These are phyloP conservation scores for Sinohyriopsis cumingii DNA, from an alignment of 2,888 invertebrate genomes.

Conservation along the genomic window DNA sequence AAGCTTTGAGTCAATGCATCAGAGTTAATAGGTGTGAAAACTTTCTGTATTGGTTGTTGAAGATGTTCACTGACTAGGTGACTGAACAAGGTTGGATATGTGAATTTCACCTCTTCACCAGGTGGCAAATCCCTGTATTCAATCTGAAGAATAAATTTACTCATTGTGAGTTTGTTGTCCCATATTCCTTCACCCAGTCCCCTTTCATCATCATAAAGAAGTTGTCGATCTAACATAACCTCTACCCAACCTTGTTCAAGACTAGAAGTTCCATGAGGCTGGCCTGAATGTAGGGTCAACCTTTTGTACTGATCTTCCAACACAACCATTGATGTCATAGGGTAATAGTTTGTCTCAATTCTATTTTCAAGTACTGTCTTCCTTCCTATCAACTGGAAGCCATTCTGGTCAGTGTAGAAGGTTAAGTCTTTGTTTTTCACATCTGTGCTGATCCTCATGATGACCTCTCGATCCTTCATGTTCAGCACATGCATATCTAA, in stretches of 20 bases:
- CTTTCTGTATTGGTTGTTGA: constrained; percentile 49
- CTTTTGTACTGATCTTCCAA: constrained; percentile 59
- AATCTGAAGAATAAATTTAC: constrained; percentile 57
- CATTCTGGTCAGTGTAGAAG: constrained; percentile 70
- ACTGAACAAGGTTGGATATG: constrained; percentile 52
- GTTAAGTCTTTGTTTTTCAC: constrained; percentile 45
- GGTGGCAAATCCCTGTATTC: constrained; percentile 39
- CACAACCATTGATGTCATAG: constrained; percentile 63
- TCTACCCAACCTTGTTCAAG: constrained; percentile 64
- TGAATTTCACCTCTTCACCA: constrained; percentile 17
- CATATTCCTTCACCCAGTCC: constrained; percentile 66
- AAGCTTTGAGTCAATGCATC: constrained; percentile 43
- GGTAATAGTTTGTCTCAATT: constrained; percentile 68
- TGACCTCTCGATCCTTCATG: constrained; percentile 62
- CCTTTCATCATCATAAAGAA: constrained; percentile 63
- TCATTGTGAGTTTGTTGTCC: constrained; percentile 61
- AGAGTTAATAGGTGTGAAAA: constrained; percentile 46
- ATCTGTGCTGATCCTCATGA: constrained; percentile 63
- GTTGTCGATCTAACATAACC: constrained; percentile 68
- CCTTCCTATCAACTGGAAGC: constrained; percentile 64
- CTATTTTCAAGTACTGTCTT: constrained; percentile 53
- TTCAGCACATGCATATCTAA: constrained; percentile 44
- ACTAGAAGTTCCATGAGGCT: constrained; percentile 67
- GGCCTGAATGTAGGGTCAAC: constrained; percentile 61
- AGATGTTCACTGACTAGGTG: constrained; percentile 45